Conservation (phyloP, 2,113 vertebrate genomes). For the Tor tambroides region DNA sequence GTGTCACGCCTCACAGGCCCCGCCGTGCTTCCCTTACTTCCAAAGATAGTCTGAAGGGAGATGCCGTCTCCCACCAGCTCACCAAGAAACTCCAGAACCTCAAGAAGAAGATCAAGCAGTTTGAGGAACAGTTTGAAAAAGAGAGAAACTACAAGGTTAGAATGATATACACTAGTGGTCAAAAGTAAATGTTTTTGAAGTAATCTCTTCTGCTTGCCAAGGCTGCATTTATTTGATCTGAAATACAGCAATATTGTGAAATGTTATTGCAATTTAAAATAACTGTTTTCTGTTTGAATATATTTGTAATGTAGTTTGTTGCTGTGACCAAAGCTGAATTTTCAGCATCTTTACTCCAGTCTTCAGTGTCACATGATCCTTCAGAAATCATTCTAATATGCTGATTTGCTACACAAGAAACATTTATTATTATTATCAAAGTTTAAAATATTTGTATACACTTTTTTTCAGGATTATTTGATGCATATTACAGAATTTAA, state of each 20-base stretch:
- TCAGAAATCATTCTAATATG: too few species aligned
- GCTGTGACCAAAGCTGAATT: too few species aligned
- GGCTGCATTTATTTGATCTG: too few species aligned
- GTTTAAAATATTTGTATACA: too few species aligned
- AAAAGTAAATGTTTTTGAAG: not conserved
- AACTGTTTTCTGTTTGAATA: too few species aligned
- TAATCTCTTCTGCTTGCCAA: too few species aligned
- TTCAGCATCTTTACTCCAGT: not conserved
- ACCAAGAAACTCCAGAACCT: conserved; percentile 93
- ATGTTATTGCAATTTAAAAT: too few species aligned
- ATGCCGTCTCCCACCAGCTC: conserved; percentile 88
- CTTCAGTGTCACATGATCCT: not conserved
- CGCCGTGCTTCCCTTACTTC: conserved; percentile 90
- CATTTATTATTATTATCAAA: too few species aligned
- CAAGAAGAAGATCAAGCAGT: conserved; percentile 96
- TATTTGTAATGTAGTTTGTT: not conserved
- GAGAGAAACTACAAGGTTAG: conserved; percentile 91
- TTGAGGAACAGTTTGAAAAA: conserved; percentile 97
- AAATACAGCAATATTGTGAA: too few species aligned
- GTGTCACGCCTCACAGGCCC: conserved; percentile 75
- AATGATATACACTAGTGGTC: not conserved
- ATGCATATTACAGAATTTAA: too few species aligned
- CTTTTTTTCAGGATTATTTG: too few species aligned
- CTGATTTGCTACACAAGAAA: too few species aligned
- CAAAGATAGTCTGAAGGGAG: conserved; percentile 89